phyloP scores from a whole-genome alignment of 1,140 invertebrate genomes.

The Magallana ariakensis region DNA sequence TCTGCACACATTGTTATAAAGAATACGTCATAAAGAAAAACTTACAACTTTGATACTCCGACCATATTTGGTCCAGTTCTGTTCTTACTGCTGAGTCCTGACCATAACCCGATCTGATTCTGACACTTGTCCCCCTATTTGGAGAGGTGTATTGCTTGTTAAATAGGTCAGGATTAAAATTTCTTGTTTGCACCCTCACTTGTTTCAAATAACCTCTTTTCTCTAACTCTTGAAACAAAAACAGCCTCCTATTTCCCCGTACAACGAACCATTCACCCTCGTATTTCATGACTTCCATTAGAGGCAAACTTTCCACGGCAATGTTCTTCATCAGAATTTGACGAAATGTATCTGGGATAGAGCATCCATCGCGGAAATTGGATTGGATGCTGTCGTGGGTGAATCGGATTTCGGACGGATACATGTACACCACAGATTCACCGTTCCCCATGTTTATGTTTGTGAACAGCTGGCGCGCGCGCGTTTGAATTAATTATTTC shows the following conservation, averaged over 20 bases:
- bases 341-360: slow-evolving; percentile 21
- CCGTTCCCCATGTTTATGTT: background rate
- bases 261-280: slow-evolving; percentile 47
- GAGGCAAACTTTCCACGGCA: background rate
- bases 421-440: slow-evolving; percentile 21
- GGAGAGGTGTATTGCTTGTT: slow-evolving; percentile 36
- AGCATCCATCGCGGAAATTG: slow-evolving; percentile 41
- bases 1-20: too few relatives aligned
- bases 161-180: slow-evolving; percentile 38
- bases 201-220: background rate
- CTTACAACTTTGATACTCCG: background rate
- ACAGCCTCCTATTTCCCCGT: slow-evolving; percentile 47
- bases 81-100: slow-evolving; percentile 1
- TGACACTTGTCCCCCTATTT: slow-evolving; percentile 39
- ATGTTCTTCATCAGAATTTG: background rate
- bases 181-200: slow-evolving; percentile 32
- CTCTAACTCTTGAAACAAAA: slow-evolving; percentile 41
- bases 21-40: background rate
- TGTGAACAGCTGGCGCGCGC: too few relatives aligned
- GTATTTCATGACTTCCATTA: slow-evolving; percentile 43
- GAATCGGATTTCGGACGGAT: slow-evolving; percentile 46
- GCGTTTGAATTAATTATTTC: too few relatives aligned
- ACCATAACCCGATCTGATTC: background rate
- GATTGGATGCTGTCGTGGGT: slow-evolving; percentile 49
- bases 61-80: slow-evolving; percentile 29